Evolutionary conservation across 2,888 invertebrate species (phyloP), one percentile per base, ranked within the genome.

Genomic region (Hyalella azteca): DNA sequence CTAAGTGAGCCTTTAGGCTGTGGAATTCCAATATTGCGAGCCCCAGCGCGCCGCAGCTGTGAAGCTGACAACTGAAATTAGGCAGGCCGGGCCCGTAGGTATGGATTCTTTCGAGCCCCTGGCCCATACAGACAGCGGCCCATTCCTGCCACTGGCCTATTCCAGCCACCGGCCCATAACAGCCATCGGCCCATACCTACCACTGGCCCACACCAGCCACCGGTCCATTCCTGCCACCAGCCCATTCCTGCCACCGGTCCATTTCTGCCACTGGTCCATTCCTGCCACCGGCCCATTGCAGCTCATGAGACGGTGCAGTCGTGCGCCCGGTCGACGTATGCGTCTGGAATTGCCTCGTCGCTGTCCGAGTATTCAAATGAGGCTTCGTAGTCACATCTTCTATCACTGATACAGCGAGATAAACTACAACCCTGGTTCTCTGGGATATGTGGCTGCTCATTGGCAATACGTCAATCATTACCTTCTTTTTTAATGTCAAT

Each of bases 11-110:
- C 36, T 36, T 15, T 11, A 66, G 36, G 66, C 66, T 32, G 15
- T 66, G 66, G 66, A 66, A 66, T 66, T 66, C 66, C 66, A 66
- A 66, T 66, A 66, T 66, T 19, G 66, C 36, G 66, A 66, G 66
- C 66, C 66, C 19, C 15, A 15, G 66, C 66, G 66, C 66, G 66
- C 66, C 66, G 32, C 66, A 36, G 36, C 66, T 13, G 29, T 32
- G 66, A 66, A 66, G 66, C 66, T 36, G 32, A 36, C 32, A 32
- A 66, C 32, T 36, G 66, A 36, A 36, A 66, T 36, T 66, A 15
- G 66, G 66, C 66, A 19, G 66, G 66, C 13, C 66, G 9, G 39
- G 66, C 4, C 66, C 66, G 66, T 66, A 32, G 39, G 66, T 36
- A 66, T 36, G 36, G 66, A 29, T 66, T 66, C 66, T 36, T 66